phyloP scores from a whole-genome alignment of 1,140 invertebrate genomes.

The Wiebesia pumilae region DNA sequence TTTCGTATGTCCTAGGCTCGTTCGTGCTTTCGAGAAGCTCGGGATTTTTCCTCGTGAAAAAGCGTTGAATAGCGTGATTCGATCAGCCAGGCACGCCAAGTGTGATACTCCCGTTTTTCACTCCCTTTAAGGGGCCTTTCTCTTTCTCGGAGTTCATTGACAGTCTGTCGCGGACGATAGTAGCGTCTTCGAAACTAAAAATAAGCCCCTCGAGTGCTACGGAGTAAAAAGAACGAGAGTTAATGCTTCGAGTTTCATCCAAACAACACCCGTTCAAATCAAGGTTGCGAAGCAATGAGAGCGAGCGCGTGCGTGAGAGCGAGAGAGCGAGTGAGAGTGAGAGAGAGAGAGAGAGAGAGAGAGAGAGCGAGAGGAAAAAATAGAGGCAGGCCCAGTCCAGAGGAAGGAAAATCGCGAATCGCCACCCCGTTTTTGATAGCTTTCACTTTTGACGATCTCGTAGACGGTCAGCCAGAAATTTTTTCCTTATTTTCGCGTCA shows the following conservation, averaged over 20 bases:
- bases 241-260: constrained; percentile 26
- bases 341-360: background rate
- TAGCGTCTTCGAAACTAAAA: constrained; percentile 50
- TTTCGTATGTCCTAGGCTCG: background rate
- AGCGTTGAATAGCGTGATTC: constrained; percentile 11
- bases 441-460: constrained; percentile 52
- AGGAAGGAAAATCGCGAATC: constrained; percentile 23
- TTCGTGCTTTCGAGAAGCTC: constrained; percentile 5
- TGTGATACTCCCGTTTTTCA: constrained; percentile 17
- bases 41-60: constrained; percentile 3
- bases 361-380: constrained; percentile 21
- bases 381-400: background rate
- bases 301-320: background rate
- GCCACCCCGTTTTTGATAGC: constrained; percentile 25
- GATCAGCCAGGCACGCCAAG: constrained; percentile 17
- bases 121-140: constrained; percentile 31
- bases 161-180: constrained; percentile 53
- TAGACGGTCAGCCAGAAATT: constrained; percentile 21
- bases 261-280: constrained; percentile 28
- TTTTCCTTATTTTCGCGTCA: background rate
- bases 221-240: constrained; percentile 36
- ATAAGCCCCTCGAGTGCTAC: constrained; percentile 48
- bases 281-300: constrained; percentile 10
- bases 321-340: background rate
- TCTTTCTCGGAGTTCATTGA: constrained; percentile 53